Evolutionary conservation across 2,888 invertebrate genomes (phyloP), one percentile per base, ranked within the genome.

Genomic region (Pammene fasciana): DNA sequence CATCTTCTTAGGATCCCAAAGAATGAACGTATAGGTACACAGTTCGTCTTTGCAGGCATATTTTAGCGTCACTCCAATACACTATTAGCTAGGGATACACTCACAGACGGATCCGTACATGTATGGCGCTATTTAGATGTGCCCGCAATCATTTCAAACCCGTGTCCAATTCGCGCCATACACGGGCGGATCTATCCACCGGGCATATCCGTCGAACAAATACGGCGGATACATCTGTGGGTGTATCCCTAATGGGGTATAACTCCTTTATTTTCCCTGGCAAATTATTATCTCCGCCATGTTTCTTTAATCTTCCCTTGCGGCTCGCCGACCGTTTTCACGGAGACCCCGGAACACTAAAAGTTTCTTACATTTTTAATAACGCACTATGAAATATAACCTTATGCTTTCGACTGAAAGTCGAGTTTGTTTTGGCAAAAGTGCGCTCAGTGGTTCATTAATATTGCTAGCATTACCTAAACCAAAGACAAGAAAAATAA

Each of bases 381-480:
- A 16, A 11, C 43, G 8, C 0, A 13, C 34, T 34, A 50, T 8
- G 9, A 52, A 66, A 34, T 34, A 26, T 4, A 13, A 66, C 11
- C 50, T 34, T 57, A 10, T 5, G 1, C 34, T 16, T n/a, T 41
- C 0, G 14, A 10, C 4, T 50, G 16, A 36, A 45, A 43, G 60
- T 36, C 9, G 8, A 34, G 26, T 66, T 67, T 67, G 18, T 26
- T n/a, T 36, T 36, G 60, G n/a, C 66, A 41, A 18, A n/a, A 14
- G 16, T 41, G 57, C 18, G 38, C 38, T 60, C 45, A n/a, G 13
- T n/a, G 34, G 52, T 60, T 64, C 68, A 64, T 64, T 68, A 64
- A 68, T 57, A 68, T 64, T 68, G 45, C 43, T 18, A 41, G 43
- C 64, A 64, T 52, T 68, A 56, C 38, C 13, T 48, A 9, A 48